Base-by-base conservation (phyloP, 2,113 vertebrate species). In the Pyrgilauda ruficollis region DNA sequence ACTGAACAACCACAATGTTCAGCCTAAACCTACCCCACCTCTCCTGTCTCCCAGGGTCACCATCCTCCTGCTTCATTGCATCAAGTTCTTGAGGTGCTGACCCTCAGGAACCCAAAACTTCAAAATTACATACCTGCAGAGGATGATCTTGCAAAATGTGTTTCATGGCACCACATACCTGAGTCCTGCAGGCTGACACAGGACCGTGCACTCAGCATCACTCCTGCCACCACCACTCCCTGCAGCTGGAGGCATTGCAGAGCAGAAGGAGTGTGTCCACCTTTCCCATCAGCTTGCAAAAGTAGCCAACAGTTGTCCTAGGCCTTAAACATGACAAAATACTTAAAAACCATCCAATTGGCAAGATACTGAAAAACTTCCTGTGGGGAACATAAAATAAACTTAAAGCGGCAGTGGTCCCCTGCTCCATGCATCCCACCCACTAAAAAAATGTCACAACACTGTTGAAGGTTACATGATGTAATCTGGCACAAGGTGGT, bases 401-500 rank as follows among this genome's bases (percentile, higher is more conserved):
- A 68, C 56, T 80, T 94, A 52, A 76, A 69, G 72, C 0, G 3
- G 77, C 81, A 90, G 59, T 46, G 67, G 66, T 93, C 31, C 76
- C 67, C 30, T 68, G 79, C 62, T 81, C 88, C 46, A n/a, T 83
- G 61, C 58, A 67, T 88, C 59, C 75, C 61, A 66, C 84, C 89
- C 74, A 74, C 78, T 49, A 18, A 92, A 83, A 82, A 87, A 64
- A 74, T 17, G 44, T 81, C 61, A 68, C 79, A 90, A 44, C 22
- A 2, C 33, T 67, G 53, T 24, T 76, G 85, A 92, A 94, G 84
- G 82, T 77, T 94, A 44, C 41, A 39, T 96, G 93, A 96, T 6
- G 80, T 82, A 96, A 92, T 92, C 75, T 78, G 73, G 69, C 62
- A 63, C 47, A 79, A 93, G 64, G 69, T 92, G 83, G 93, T 67